phyloP scores from a whole-genome alignment of 2,888 invertebrate genomes.

The Macroteleia sp. region DNA sequence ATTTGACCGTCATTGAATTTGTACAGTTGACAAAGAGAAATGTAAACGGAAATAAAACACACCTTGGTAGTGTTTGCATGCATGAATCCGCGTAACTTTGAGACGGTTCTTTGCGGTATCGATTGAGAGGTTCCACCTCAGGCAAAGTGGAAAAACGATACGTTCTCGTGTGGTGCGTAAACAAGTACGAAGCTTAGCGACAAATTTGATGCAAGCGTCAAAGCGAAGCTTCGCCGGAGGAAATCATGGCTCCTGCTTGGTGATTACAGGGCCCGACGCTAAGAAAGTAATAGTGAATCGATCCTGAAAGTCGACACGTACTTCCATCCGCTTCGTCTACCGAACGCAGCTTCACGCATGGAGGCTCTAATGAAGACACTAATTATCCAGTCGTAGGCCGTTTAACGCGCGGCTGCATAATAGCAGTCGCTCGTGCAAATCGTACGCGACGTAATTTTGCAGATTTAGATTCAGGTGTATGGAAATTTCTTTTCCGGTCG shows the following conservation, averaged over 20 bases:
- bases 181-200: neutral
- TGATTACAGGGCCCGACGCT: conserved; percentile 3
- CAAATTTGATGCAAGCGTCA: neutral
- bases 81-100: conserved; percentile 15
- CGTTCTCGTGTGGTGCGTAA: neutral
- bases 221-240: neutral
- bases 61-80: neutral
- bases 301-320: conserved; percentile 9
- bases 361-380: conserved; percentile 66
- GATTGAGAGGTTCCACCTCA: conserved; percentile 26
- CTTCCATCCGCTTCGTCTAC: conserved; percentile 29
- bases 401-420: conserved; percentile 67
- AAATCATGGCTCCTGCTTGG: neutral
- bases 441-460: too few species aligned
- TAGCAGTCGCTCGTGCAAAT: too few species aligned
- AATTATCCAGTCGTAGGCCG: conserved; percentile 70
- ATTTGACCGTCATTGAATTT: too few species aligned
- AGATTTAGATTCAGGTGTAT: too few species aligned
- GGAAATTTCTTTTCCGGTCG: neutral
- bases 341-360: conserved; percentile 34
- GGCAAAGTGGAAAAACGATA: conserved; percentile 8
- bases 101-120: conserved; percentile 32
- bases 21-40: neutral
- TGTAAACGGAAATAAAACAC: conserved; percentile 3
- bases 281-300: conserved; percentile 37